These are phyloP conservation scores for Leguminivora glycinivorella DNA, from an alignment of 1,140 invertebrate genomes.

Conservation along the genomic window DNA sequence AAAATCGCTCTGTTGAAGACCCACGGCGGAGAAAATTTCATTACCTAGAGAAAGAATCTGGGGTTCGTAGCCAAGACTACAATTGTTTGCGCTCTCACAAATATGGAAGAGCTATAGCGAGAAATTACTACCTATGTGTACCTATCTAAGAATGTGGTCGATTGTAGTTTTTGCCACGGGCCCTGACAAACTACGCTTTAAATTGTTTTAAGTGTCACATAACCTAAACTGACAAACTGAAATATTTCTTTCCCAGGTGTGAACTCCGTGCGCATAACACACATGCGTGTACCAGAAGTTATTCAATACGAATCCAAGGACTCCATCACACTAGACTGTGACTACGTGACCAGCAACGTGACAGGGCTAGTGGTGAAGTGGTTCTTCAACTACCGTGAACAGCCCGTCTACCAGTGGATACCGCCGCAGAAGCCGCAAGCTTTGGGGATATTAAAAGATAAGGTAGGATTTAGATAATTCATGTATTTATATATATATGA, in stretches of 20 bases:
- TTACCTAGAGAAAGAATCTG: no score
- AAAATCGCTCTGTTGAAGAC: no score
- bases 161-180: no score
- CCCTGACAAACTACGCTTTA: no score
- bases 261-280: conserved; percentile 80
- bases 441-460: conserved; percentile 81
- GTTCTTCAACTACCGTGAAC: conserved; percentile 83
- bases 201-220: no score
- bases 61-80: no score
- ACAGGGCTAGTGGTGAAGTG: conserved; percentile 87
- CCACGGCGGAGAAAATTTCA: no score
- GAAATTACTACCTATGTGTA: no score
- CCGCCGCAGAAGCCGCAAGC: conserved; percentile 82
- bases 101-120: no score
- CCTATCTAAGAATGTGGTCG: no score
- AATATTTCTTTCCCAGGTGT: conserved; percentile 54
- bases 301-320: conserved; percentile 82
- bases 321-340: conserved; percentile 85
- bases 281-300: conserved; percentile 83
- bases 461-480: conserved; percentile 48
- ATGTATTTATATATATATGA: conserved; percentile 30
- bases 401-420: conserved; percentile 89
- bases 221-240: no score
- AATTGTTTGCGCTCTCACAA: no score
- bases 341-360: conserved; percentile 82